Evolutionary conservation across 1,140 invertebrate genomes (phyloP).

Genomic region (Olivierus martensii): DNA sequence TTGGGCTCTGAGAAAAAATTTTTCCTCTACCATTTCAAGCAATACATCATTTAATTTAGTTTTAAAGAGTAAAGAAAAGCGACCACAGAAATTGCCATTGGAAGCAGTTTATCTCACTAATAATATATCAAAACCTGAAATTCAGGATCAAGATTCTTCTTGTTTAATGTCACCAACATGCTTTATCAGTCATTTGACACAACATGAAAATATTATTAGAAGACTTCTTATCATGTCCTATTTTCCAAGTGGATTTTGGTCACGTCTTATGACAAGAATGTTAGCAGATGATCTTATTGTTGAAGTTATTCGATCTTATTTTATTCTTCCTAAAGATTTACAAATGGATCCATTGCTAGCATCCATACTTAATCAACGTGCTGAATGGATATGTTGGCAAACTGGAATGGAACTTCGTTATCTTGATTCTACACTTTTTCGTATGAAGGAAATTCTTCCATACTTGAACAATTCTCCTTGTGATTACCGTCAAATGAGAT

Average conservation of each 20-base stretch:
- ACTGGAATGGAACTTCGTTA: conserved; percentile 79
- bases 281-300: conserved; percentile 77
- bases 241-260: conserved; percentile 97
- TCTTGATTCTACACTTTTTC: conserved; percentile 60
- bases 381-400: conserved; percentile 92
- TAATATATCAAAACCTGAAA: no score
- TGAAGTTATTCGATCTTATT: conserved; percentile 58
- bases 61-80: conserved; percentile 7
- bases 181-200: conserved; percentile 10
- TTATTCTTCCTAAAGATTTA: conserved; percentile 46
- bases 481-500: conserved; percentile 28
- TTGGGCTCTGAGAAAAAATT: conserved; percentile 45
- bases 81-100: not conserved
- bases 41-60: no score
- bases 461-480: conserved; percentile 27
- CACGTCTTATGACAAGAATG: conserved; percentile 77
- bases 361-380: conserved; percentile 41
- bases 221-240: conserved; percentile 81
- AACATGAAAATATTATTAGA: conserved; percentile 7
- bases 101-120: no score
- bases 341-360: conserved; percentile 41
- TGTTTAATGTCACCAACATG: not conserved
- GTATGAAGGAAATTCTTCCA: conserved; percentile 65
- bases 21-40: not conserved
- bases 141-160: no score